Percentiles rank a stretch among this genome's conserved stretches.
These are phyloP conservation scores for Rallus crepitans DNA, from an alignment of 2,797 vertebrate genomes.

Conservation along the genomic window DNA sequence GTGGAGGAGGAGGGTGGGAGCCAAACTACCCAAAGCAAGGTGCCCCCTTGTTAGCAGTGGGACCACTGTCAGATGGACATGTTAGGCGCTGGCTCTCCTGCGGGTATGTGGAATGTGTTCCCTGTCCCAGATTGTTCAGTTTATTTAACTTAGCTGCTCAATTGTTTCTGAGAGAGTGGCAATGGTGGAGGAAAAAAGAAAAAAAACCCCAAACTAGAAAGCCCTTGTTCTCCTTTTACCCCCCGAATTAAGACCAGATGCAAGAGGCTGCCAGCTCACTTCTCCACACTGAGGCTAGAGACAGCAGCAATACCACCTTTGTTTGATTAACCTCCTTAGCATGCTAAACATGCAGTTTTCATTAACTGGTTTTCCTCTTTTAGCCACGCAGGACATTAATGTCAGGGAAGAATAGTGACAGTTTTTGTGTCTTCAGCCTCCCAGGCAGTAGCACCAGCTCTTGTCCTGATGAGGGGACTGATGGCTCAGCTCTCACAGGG, in stretches of 20 bases:
- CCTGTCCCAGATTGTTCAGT: background rate
- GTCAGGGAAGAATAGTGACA: background rate
- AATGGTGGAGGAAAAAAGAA: too few species aligned
- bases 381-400: background rate
- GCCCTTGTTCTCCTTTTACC: background rate
- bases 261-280: background rate
- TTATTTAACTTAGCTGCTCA: background rate
- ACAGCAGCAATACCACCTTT: background rate
- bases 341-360: background rate
- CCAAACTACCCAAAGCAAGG: background rate
- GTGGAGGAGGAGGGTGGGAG: background rate
- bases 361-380: background rate
- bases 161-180: background rate
- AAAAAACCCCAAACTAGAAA: background rate
- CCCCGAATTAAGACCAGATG: background rate
- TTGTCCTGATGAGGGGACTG: background rate
- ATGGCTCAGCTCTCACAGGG: background rate
- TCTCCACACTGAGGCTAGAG: background rate
- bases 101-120: accelerated
- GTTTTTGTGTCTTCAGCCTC: background rate
- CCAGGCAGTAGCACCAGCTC: background rate
- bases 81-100: background rate
- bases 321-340: background rate
- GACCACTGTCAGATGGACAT: background rate
- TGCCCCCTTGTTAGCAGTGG: background rate